Conservation (phyloP, 2,797 vertebrate species). For the Sebastes miniatus region DNA sequence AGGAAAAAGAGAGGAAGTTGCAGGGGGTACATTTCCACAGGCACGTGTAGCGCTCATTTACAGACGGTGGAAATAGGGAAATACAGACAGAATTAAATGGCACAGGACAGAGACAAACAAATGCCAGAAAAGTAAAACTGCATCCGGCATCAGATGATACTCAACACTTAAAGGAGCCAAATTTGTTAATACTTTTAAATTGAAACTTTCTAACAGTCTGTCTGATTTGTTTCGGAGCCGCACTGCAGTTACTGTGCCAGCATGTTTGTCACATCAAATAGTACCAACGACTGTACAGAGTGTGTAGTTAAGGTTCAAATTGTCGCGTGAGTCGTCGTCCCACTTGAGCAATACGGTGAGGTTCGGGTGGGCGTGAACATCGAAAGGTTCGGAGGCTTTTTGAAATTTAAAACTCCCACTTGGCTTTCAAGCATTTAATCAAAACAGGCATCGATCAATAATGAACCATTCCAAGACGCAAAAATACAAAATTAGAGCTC, state of each 20-base stretch:
- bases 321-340: conserved; percentile 31
- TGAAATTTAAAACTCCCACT: conserved; percentile 44
- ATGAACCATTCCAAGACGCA: conserved; percentile 50
- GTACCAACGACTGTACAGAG: conserved; percentile 68
- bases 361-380: conserved; percentile 44
- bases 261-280: conserved; percentile 67
- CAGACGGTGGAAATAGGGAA: conserved; percentile 65
- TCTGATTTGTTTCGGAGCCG: conserved; percentile 22
- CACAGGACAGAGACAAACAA: conserved; percentile 66
- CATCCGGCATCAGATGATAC: conserved; percentile 30
- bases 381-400: conserved; percentile 33
- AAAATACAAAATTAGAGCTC: conserved; percentile 61
- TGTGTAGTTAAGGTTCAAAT: conserved; percentile 56
- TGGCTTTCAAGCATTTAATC: conserved; percentile 53
- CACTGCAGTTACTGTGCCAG: conserved; percentile 62
- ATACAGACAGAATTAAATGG: conserved; percentile 65
- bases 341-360: conserved; percentile 46
- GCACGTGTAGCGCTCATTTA: conserved; percentile 72
- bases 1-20: conserved; percentile 61
- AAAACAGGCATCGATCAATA: conserved; percentile 58
- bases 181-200: conserved; percentile 18
- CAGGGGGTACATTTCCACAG: conserved; percentile 76
- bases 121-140: conserved; percentile 63
- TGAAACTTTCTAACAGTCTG: conserved; percentile 2
- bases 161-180: conserved; percentile 7